A percentile compares a stretch with the other conserved stretches of the same genome.
Conservation (phyloP, 2,113 vertebrate species). For the Ursus arctos region DNA sequence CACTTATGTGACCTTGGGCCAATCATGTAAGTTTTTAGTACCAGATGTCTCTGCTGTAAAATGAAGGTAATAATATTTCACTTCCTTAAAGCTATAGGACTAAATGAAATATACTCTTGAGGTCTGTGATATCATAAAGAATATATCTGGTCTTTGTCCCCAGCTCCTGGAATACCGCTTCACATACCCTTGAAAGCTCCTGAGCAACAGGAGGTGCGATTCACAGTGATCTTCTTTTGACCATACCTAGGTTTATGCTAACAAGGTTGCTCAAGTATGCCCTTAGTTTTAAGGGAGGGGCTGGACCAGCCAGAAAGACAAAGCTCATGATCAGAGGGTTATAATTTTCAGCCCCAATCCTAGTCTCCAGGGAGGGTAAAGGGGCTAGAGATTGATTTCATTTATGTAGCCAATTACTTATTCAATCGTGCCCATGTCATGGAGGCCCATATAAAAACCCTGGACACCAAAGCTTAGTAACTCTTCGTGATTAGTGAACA, state of each 20-base stretch:
- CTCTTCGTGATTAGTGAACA: neutral
- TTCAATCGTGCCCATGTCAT: neutral
- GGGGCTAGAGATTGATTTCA: neutral
- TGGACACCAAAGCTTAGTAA: neutral
- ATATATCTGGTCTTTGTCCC: neutral
- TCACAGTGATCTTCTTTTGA: constrained; percentile 8
- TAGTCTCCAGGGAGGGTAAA: neutral
- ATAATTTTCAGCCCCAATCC: neutral
- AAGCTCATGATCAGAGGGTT: neutral
- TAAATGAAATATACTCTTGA: constrained; percentile 52
- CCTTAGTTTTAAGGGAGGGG: neutral
- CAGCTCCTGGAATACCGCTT: neutral
- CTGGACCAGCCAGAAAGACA: neutral
- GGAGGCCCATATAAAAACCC: neutral
- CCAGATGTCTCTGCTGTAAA: constrained; percentile 24
- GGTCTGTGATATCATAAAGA: constrained; percentile 7
- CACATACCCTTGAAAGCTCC: constrained; percentile 39
- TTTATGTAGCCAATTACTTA: neutral
- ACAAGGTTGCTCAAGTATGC: neutral
- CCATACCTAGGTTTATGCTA: neutral
- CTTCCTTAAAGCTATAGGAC: constrained; percentile 29
- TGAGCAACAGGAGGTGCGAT: neutral
- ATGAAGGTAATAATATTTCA: constrained; percentile 19
- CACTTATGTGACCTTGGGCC: neutral
- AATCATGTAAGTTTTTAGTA: neutral